Base-by-base conservation (phyloP, 1,140 invertebrate genomes). In the Hylyphantes graminicola region DNA sequence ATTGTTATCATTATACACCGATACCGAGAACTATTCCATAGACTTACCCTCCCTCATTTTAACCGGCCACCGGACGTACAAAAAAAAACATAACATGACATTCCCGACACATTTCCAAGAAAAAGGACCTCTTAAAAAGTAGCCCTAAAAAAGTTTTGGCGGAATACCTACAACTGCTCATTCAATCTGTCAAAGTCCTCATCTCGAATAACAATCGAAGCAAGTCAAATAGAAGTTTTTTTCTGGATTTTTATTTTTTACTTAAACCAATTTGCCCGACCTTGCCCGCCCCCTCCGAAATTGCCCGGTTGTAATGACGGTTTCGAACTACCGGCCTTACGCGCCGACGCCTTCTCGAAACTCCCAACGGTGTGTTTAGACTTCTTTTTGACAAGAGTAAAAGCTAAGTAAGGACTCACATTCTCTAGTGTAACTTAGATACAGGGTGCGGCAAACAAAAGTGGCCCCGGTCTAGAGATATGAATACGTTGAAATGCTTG, bases 131-230 rank as follows among this genome's bases (percentile, higher is more conserved):
- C 35, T 35, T 35, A 35, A 35, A 35, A 35, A 35, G 35, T 35
- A 35, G 2, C 12, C 57, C 57, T 13, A 51, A 65, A 51, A 70
- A 51, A 51, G 54, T 70, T 70, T 70, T 51, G 35, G 35, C 35
- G 35, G 35, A 35, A 35, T 35, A 35, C 35, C 35, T 35, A 53
- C 61, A 78, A 78, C 61, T 63, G 75, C 75, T 78, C 75, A 78
- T 78, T 78, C 51, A 19, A 67, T 67, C 75, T 78, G 75, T 78
- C 75, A 78, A 67, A 78, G 75, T 19, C 61, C 74, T 76, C 74
- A 76, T 76, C 51, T 48, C 15, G 51, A 78, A 78, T 78, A 78
- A 78, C 75, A 78, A 78, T 78, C 63, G 75, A 78, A 78, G 74
- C 64, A 78, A 78, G 61, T 61, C 75, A 64, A 78, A 78, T 67